These are phyloP conservation scores for Galemys pyrenaicus DNA, from an alignment of 2,113 vertebrate genomes.

Conservation along the genomic window DNA sequence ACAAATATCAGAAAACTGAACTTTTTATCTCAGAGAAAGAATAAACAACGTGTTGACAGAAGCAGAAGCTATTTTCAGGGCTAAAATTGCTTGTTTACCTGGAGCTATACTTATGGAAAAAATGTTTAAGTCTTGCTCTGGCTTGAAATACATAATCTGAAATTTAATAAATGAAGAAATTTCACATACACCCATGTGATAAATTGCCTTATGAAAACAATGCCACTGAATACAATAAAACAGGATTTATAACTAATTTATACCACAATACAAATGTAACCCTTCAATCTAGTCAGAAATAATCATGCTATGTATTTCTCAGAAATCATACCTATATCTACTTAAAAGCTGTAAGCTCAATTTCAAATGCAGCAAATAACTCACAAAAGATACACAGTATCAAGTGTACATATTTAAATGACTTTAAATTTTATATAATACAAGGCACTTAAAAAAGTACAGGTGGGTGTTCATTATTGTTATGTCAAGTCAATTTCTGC, in stretches of 20 bases:
- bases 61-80: conserved; percentile 91
- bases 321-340: conserved; percentile 56
- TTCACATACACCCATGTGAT: conserved; percentile 82
- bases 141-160: conserved; percentile 86
- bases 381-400: conserved; percentile 24
- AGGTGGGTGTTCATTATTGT: not conserved
- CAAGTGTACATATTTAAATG: conserved; percentile 37
- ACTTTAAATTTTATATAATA: conserved; percentile 17
- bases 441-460: not conserved
- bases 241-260: conserved; percentile 80
- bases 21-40: conserved; percentile 91
- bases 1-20: conserved; percentile 95
- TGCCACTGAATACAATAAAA: conserved; percentile 76
- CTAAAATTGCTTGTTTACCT: conserved; percentile 93
- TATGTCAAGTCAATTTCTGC: conserved; percentile 6
- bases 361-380: conserved; percentile 58
- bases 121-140: conserved; percentile 82
- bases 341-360: not conserved
- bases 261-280: conserved; percentile 79
- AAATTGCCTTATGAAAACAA: conserved; percentile 83
- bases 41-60: conserved; percentile 93
- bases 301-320: conserved; percentile 60
- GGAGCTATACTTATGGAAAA: conserved; percentile 86
- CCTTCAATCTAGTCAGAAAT: conserved; percentile 77
- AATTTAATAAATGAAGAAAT: conserved; percentile 87